phyloP scores from a whole-genome alignment of 1,140 invertebrate genomes.

The Pseudomyrmex pallidus region DNA sequence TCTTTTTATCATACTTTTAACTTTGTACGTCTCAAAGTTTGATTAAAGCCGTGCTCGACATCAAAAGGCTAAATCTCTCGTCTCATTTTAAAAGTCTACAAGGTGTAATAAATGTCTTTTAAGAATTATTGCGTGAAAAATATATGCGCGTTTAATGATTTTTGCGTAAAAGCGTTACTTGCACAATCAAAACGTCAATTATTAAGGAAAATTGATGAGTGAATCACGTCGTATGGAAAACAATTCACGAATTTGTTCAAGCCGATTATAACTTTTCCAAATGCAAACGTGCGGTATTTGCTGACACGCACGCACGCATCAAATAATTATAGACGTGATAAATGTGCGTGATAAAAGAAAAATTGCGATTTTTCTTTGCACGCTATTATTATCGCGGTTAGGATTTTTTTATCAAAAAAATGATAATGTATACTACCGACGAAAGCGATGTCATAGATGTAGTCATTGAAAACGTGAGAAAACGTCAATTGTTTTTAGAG shows the following conservation, averaged over 20 bases:
- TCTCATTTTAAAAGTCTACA: too few species aligned
- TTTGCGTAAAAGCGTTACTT: conserved; percentile 24
- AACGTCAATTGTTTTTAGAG: background rate
- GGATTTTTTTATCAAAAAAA: conserved; percentile 23
- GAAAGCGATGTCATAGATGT: background rate
- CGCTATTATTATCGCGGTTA: conserved; percentile 16
- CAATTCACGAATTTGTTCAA: conserved; percentile 55
- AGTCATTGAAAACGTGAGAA: background rate
- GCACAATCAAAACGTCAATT: conserved; percentile 40
- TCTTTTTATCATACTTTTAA: background rate
- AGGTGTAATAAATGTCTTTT: too few species aligned
- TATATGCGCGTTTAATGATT: conserved; percentile 47
- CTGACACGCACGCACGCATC: conserved; percentile 2
- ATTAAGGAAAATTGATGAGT: conserved; percentile 46
- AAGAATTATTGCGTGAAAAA: conserved; percentile 3
- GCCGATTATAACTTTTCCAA: conserved; percentile 25
- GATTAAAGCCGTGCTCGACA: too few species aligned
- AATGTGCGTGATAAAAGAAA: conserved; percentile 5
- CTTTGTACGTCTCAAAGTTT: background rate
- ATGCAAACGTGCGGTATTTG: conserved; percentile 33
- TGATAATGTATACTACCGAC: background rate
- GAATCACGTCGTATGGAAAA: conserved; percentile 2
- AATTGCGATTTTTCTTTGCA: too few species aligned
- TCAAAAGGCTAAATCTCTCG: too few species aligned
- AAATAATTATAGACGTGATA: conserved; percentile 45